phyloP scores from a whole-genome alignment of 2,113 vertebrate genomes.

The Limnothrissa miodon region DNA sequence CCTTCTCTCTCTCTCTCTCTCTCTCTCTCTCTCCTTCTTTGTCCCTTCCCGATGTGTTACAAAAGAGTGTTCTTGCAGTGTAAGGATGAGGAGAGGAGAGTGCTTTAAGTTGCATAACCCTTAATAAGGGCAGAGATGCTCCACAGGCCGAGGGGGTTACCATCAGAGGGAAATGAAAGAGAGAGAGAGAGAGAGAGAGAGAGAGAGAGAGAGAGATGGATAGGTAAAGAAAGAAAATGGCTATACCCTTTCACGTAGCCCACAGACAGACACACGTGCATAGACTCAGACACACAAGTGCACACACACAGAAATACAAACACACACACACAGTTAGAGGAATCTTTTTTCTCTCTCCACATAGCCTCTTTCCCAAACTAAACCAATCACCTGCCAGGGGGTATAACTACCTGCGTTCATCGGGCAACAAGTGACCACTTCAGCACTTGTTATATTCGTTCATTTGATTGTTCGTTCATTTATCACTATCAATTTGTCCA shows the following conservation, averaged over 20 bases:
- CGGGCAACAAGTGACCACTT: not conserved
- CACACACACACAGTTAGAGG: not conserved
- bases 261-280: not conserved
- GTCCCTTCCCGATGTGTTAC: constrained; percentile 18
- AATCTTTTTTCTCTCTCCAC: not conserved
- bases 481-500: not conserved
- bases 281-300: not conserved
- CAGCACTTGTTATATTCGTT: not conserved
- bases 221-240: not conserved
- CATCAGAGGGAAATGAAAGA: not conserved
- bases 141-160: not conserved
- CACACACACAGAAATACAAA: not conserved
- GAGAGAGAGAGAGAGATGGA: not conserved
- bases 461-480: not conserved
- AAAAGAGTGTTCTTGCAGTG: constrained; percentile 33
- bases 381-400: not conserved
- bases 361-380: not conserved
- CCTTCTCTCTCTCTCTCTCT: not conserved
- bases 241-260: not conserved
- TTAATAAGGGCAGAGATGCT: not conserved
- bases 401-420: too few species aligned
- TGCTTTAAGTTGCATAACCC: constrained; percentile 28
- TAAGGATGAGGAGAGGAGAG: not conserved
- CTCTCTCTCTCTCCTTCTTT: not conserved
- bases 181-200: not conserved